These are phyloP conservation scores for Alectoris magna DNA, from an alignment of 2,797 vertebrate species.

Conservation along the genomic window DNA sequence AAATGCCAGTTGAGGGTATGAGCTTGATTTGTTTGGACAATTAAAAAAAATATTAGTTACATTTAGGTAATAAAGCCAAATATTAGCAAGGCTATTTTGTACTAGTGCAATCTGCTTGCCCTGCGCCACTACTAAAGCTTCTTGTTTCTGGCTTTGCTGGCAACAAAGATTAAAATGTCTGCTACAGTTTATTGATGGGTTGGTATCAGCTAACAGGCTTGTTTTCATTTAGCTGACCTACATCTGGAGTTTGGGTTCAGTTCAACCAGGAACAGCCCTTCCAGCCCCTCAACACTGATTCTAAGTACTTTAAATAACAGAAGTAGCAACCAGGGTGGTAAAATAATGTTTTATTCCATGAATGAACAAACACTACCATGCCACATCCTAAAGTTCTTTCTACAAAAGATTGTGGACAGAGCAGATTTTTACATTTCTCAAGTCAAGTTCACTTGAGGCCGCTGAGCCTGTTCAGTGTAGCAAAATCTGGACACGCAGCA, in stretches of 20 bases:
- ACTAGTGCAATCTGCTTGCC: neutral
- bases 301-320: conserved; percentile 23
- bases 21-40: conserved; percentile 27
- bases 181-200: fast-evolving
- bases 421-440: conserved; percentile 57
- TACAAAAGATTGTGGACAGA: conserved; percentile 78
- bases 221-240: neutral
- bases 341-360: conserved; percentile 93
- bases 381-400: conserved; percentile 81
- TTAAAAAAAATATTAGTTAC: conserved; percentile 19
- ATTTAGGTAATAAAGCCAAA: conserved; percentile 44
- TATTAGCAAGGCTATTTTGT: conserved; percentile 27
- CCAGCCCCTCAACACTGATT: neutral
- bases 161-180: neutral
- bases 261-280: neutral
- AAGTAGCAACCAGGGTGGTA: conserved; percentile 80
- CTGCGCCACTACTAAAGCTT: neutral
- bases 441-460: conserved; percentile 40
- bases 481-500: conserved; percentile 49
- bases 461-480: conserved; percentile 40
- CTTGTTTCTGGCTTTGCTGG: neutral
- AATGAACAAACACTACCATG: conserved; percentile 89
- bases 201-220: neutral
- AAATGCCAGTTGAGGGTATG: neutral
- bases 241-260: neutral